A percentile compares a stretch with the other conserved stretches of the same genome.
phyloP scores from a whole-genome alignment of 2,888 invertebrate species.

The Patella depressa region DNA sequence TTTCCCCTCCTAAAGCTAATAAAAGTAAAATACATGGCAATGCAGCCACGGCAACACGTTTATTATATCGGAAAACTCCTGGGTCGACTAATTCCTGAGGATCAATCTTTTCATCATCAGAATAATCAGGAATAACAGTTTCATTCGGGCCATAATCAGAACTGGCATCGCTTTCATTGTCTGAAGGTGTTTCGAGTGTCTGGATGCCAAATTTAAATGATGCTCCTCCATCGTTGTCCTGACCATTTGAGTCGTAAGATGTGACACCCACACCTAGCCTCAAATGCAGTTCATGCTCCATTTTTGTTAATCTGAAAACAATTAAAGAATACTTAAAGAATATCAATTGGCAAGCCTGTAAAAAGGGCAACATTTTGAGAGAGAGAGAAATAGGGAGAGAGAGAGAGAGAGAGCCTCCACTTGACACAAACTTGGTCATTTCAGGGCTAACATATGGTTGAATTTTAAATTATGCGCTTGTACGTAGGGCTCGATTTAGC shows the following conservation, averaged over 20 bases:
- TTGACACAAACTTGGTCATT: no score
- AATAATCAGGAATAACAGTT: conserved; percentile 26
- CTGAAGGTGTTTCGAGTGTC: conserved; percentile 24
- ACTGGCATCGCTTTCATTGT: conserved; percentile 24
- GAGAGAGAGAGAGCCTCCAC: no score
- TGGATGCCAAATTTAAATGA: conserved; percentile 15
- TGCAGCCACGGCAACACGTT: conserved; percentile 56
- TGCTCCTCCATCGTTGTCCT: background rate
- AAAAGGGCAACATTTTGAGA: no score
- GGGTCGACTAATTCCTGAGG: conserved; percentile 47
- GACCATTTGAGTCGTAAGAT: background rate
- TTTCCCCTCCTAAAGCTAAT: conserved; percentile 61
- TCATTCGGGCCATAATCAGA: conserved; percentile 20
- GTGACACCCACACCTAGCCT: no score
- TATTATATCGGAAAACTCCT: conserved; percentile 58
- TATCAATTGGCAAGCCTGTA: no score
- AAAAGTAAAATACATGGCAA: conserved; percentile 60
- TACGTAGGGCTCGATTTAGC: no score
- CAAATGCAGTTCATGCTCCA: no score
- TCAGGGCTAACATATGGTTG: no score
- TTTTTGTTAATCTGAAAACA: no score
- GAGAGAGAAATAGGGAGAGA: no score
- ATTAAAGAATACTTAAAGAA: no score
- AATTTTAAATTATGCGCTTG: no score
- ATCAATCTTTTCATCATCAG: conserved; percentile 31